Evolutionary conservation across 2,113 vertebrate species (phyloP).

Genomic region (Alaudala cheleensis): DNA sequence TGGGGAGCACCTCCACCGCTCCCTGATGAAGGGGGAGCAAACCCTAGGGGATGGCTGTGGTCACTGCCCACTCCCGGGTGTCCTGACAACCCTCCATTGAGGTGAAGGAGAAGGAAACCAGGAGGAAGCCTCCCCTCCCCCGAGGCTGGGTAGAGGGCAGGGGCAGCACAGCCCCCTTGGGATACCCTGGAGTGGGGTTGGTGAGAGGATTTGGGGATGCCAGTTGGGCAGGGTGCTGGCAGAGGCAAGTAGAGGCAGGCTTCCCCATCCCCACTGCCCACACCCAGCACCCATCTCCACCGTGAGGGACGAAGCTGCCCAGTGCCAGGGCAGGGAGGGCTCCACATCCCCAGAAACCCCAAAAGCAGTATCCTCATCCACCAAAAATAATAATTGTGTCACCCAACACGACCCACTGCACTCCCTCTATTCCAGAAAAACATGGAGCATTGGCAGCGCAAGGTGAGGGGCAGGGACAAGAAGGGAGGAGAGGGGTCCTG

Average conservation of each 20-base stretch:
- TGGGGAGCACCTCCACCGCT: background rate
- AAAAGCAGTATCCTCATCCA: background rate
- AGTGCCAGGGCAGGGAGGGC: background rate
- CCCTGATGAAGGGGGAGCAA: background rate
- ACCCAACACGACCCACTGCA: background rate
- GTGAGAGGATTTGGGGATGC: background rate
- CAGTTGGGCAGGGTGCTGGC: background rate
- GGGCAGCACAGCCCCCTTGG: background rate
- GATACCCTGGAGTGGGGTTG: background rate
- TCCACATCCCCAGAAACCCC: background rate
- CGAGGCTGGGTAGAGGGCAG: background rate
- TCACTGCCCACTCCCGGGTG: background rate
- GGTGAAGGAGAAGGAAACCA: background rate
- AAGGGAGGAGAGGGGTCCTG: background rate
- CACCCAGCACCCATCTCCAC: background rate
- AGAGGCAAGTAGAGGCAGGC: background rate
- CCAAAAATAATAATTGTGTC: background rate
- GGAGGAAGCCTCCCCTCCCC: rapidly evolving
- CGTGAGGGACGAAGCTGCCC: background rate
- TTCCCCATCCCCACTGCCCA: background rate
- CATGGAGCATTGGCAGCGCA: background rate
- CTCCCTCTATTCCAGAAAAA: background rate
- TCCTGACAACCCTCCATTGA: background rate
- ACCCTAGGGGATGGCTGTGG: background rate
- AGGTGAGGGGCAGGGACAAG: background rate